These are phyloP conservation scores for Phymanthus crucifer DNA, from an alignment of 92 coral and sea anemone species.

Conservation along the genomic window DNA sequence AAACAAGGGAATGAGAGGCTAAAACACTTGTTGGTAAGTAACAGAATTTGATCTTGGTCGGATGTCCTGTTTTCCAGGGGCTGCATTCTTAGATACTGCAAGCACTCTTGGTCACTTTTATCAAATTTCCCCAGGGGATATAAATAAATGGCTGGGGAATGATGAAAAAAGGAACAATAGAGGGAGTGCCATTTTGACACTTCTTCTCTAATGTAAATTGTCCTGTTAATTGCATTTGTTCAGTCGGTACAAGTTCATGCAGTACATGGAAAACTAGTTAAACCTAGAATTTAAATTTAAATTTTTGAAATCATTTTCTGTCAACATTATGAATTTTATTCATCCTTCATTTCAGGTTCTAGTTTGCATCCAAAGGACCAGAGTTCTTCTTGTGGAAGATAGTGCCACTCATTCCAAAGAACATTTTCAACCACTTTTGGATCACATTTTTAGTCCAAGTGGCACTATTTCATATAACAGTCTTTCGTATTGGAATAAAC, in stretches of 20 bases:
- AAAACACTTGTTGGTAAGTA: conserved; percentile 9
- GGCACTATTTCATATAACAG: background rate
- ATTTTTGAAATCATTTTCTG: too few relatives aligned
- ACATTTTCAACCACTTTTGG: background rate
- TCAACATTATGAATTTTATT: background rate
- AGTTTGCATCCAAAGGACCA: background rate
- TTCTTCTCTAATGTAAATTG: too few relatives aligned
- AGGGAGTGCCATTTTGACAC: too few relatives aligned
- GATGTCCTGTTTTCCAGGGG: background rate
- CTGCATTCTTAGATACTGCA: background rate
- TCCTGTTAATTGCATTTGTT: too few relatives aligned
- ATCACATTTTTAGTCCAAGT: background rate
- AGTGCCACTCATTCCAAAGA: background rate
- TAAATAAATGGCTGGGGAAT: too few relatives aligned
- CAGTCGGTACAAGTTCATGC: too few relatives aligned
- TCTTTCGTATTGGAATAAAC: background rate
- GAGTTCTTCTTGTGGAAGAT: background rate
- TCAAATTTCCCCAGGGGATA: too few relatives aligned
- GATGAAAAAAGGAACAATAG: too few relatives aligned
- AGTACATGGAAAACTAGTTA: too few relatives aligned
- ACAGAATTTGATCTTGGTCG: too few relatives aligned
- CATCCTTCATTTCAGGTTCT: background rate
- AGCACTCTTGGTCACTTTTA: too few relatives aligned
- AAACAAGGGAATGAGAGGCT: conserved; percentile 10
- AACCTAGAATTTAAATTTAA: too few relatives aligned